Percentiles rank a stretch among this genome's conserved stretches.
Evolutionary conservation across 2,888 invertebrate genomes (phyloP).

Genomic region (Trissolcus japonicus): DNA sequence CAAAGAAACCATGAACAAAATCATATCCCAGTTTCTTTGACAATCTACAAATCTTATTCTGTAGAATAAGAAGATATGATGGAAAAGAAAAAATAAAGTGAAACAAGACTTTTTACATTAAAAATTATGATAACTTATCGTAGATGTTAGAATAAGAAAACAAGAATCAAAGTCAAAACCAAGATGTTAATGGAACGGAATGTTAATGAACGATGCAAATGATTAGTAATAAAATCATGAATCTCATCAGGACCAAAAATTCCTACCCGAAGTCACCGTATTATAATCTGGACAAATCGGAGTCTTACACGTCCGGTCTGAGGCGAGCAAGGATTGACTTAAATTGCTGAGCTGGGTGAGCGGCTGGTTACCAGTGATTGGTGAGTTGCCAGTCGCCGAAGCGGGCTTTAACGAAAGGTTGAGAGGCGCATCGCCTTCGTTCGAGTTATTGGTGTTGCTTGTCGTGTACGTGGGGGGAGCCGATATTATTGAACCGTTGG

Average conservation of each 20-base stretch:
- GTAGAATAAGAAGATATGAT: too few relatives aligned
- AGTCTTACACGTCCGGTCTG: slow-evolving; percentile 79
- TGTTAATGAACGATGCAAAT: slow-evolving; percentile 1
- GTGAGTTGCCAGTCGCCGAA: slow-evolving; percentile 70
- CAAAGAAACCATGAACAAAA: too few relatives aligned
- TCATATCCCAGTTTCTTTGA: too few relatives aligned
- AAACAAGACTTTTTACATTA: too few relatives aligned
- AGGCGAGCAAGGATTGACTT: slow-evolving; percentile 73
- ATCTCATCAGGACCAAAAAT: slow-evolving; percentile 14
- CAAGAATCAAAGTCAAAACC: too few relatives aligned
- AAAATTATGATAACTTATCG: too few relatives aligned
- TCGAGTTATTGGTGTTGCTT: slow-evolving; percentile 75
- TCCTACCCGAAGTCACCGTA: slow-evolving; percentile 55
- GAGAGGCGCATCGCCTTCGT: slow-evolving; percentile 85
- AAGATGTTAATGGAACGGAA: not conserved
- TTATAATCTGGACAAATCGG: slow-evolving; percentile 54
- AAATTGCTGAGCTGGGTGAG: slow-evolving; percentile 75
- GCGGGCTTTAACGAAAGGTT: slow-evolving; percentile 89
- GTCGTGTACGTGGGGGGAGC: slow-evolving; percentile 78
- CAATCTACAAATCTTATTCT: too few relatives aligned
- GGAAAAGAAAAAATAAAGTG: too few relatives aligned
- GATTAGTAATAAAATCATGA: slow-evolving; percentile 1
- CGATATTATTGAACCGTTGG: slow-evolving; percentile 74
- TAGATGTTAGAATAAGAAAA: too few relatives aligned
- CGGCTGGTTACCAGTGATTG: slow-evolving; percentile 71